Percentiles rank a stretch among this genome's conserved stretches.
Conservation (phyloP, 2,888 invertebrate genomes). For the Drosophila buzzatii region DNA sequence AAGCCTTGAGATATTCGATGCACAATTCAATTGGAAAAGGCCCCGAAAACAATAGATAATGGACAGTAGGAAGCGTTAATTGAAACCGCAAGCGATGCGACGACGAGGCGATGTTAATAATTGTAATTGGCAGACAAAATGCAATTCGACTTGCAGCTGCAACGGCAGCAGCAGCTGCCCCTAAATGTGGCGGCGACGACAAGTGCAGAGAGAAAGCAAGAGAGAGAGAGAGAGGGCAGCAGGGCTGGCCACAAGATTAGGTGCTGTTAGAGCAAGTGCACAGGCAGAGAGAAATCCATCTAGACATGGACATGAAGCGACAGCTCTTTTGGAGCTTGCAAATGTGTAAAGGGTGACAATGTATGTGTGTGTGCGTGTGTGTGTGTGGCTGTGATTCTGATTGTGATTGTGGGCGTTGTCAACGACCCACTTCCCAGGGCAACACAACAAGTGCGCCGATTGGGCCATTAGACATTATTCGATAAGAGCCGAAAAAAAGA, state of each 20-base stretch:
- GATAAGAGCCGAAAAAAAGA: slow-evolving; percentile 60
- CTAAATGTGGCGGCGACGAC: slow-evolving; percentile 25
- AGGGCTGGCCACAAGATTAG: slow-evolving; percentile 25
- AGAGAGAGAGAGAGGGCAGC: not conserved
- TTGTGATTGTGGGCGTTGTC: slow-evolving; percentile 59
- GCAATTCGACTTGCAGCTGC: slow-evolving; percentile 36
- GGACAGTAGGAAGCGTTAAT: slow-evolving; percentile 80
- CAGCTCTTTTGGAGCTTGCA: slow-evolving; percentile 40
- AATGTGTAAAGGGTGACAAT: not conserved
- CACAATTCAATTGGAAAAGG: slow-evolving; percentile 66
- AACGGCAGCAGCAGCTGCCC: slow-evolving; percentile 48
- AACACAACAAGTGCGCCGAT: slow-evolving; percentile 56
- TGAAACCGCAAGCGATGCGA: slow-evolving; percentile 72
- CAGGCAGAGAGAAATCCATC: slow-evolving; percentile 11
- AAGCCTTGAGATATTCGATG: slow-evolving; percentile 64
- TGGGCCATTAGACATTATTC: slow-evolving; percentile 55
- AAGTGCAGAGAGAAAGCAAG: slow-evolving; percentile 54
- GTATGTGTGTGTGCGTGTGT: slow-evolving; percentile 16
- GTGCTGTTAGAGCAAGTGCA: slow-evolving; percentile 23
- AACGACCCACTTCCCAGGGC: slow-evolving; percentile 79
- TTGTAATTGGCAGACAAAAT: slow-evolving; percentile 67
- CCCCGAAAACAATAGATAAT: slow-evolving; percentile 71
- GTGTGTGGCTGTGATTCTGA: too few relatives aligned
- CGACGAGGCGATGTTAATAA: slow-evolving; percentile 51
- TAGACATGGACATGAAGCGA: slow-evolving; percentile 30